Evolutionary conservation across 2,797 vertebrate species (phyloP).

Genomic region (Pelodytes ibericus): DNA sequence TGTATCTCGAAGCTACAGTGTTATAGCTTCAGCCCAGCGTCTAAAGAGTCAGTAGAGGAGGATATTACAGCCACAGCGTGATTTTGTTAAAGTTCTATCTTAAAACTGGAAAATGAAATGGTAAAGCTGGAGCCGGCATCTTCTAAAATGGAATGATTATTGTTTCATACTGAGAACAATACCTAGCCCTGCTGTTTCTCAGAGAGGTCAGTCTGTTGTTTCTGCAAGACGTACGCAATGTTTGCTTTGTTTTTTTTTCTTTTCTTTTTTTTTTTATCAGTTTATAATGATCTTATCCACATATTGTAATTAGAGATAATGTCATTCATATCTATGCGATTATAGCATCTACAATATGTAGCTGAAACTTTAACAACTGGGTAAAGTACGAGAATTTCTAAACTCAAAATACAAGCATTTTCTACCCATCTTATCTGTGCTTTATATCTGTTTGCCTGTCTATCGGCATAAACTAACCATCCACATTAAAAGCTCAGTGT

Average conservation of each 20-base stretch:
- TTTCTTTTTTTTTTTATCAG: neutral
- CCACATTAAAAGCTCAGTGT: neutral
- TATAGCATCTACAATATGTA: too few relatives aligned
- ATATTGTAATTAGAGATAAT: neutral
- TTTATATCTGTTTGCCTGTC: neutral
- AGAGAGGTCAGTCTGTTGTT: constrained; percentile 1
- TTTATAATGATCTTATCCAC: neutral
- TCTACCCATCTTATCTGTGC: too few relatives aligned
- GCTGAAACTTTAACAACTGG: too few relatives aligned
- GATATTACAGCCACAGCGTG: constrained; percentile 15
- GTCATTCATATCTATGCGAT: too few relatives aligned
- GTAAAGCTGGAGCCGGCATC: neutral
- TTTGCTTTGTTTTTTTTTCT: neutral
- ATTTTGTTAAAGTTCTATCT: constrained; percentile 15
- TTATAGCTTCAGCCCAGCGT: neutral
- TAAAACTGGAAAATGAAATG: constrained; percentile 3
- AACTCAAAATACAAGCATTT: too few relatives aligned
- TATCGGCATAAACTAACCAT: neutral
- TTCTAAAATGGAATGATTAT: constrained; percentile 16
- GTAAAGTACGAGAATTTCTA: too few relatives aligned
- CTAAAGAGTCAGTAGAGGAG: neutral
- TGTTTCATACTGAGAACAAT: constrained; percentile 16
- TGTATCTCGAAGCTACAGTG: neutral
- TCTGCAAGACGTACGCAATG: neutral
- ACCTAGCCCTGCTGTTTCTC: constrained; percentile 4